phyloP scores from a whole-genome alignment of 1,140 invertebrate species.

The Aphelinus certus region DNA sequence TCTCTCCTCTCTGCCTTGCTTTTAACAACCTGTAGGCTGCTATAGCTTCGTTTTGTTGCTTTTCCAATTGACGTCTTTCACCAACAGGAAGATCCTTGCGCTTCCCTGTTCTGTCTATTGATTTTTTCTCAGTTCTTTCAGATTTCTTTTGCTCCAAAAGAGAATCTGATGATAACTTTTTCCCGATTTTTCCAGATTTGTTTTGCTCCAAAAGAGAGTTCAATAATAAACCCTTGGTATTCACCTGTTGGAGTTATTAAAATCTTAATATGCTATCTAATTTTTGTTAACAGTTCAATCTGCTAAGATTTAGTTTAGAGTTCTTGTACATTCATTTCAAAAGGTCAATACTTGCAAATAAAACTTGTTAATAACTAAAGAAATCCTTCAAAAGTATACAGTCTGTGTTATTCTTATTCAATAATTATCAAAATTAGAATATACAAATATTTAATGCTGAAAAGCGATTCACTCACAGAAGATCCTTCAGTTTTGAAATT shows the following conservation, averaged over 20 bases:
- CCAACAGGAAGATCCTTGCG: constrained; percentile 68
- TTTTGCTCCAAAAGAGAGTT: constrained; percentile 61
- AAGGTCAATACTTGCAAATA: neutral
- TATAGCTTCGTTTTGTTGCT: constrained; percentile 69
- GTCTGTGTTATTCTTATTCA: neutral
- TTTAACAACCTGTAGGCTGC: constrained; percentile 71
- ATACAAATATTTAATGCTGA: neutral
- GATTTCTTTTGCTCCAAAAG: constrained; percentile 55
- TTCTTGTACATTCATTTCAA: neutral
- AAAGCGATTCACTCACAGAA: neutral
- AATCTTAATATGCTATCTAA: neutral
- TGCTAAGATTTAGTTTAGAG: no score
- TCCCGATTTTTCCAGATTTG: constrained; percentile 26
- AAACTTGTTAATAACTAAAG: neutral
- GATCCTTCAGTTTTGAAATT: neutral
- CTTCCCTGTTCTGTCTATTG: constrained; percentile 66
- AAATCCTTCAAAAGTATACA: neutral
- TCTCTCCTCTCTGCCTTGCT: constrained; percentile 50
- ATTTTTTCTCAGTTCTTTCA: constrained; percentile 37
- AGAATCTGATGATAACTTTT: constrained; percentile 62
- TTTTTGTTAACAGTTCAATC: no score
- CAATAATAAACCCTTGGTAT: constrained; percentile 68
- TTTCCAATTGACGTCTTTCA: constrained; percentile 68
- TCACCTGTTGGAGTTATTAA: constrained; percentile 50
- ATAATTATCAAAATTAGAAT: constrained; percentile 26